Evolutionary conservation across 2,888 invertebrate genomes (phyloP).

Genomic region (Sesia bembeciformis): DNA sequence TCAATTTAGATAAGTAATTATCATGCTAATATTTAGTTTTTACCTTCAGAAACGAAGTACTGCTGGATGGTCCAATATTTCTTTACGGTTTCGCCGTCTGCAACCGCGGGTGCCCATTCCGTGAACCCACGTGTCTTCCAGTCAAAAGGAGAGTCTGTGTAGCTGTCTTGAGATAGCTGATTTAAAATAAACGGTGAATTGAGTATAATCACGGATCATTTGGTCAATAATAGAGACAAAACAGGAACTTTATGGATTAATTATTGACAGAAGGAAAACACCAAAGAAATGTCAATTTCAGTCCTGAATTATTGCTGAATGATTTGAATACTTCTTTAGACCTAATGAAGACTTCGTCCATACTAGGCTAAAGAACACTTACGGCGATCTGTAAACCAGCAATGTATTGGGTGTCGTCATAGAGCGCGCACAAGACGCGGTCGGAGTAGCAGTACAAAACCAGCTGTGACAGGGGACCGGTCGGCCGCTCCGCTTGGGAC

Average conservation of each 20-base stretch:
- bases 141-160: conserved; percentile 15
- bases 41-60: conserved; percentile 24
- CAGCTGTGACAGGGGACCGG: conserved; percentile 8
- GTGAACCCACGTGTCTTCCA: conserved; percentile 22
- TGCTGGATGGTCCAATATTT: conserved; percentile 17
- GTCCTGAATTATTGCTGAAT: no score
- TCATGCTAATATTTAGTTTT: not conserved
- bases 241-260: no score
- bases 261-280: no score
- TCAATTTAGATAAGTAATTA: no score
- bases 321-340: no score
- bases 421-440: conserved; percentile 15
- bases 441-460: conserved; percentile 15
- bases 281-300: no score
- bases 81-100: conserved; percentile 7
- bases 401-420: conserved; percentile 14
- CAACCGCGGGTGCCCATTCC: conserved; percentile 14
- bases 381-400: conserved; percentile 19
- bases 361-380: conserved; percentile 1
- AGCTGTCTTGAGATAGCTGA: conserved; percentile 23
- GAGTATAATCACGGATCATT: no score
- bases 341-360: no score
- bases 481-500: conserved; percentile 4
- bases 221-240: no score
- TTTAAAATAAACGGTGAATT: not conserved